A percentile compares a stretch with the other conserved stretches of the same genome.
These are phyloP conservation scores for Pycnonotus jocosus DNA, from an alignment of 2,113 vertebrate genomes.

Conservation along the genomic window DNA sequence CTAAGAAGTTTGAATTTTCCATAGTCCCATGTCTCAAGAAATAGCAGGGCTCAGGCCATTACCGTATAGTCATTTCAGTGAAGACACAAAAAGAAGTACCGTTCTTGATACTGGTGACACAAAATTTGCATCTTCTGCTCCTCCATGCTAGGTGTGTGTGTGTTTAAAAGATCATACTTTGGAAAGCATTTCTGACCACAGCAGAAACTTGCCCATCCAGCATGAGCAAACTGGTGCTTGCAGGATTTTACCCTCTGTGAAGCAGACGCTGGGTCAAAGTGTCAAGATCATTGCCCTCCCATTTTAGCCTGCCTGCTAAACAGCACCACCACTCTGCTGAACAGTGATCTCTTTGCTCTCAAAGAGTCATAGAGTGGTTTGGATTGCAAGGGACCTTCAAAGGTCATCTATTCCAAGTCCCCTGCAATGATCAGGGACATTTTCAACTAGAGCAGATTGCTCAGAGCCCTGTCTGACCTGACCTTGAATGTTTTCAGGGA, in stretches of 20 bases:
- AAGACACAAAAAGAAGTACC: neutral
- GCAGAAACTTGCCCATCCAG: neutral
- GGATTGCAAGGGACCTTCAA: neutral
- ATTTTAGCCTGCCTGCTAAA: neutral
- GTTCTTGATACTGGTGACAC: neutral
- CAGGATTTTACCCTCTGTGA: neutral
- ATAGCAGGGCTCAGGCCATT: neutral
- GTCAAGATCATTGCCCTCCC: neutral
- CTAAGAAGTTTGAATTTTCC: neutral
- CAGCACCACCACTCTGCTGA: neutral
- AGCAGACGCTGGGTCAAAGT: neutral
- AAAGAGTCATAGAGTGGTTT: neutral
- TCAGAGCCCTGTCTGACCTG: neutral
- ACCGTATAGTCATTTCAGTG: neutral
- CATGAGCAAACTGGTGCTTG: neutral
- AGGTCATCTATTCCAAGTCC: neutral
- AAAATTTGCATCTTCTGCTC: neutral
- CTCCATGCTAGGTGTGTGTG: rapidly evolving
- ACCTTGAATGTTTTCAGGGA: neutral
- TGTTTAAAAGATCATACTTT: neutral
- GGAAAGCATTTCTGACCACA: neutral
- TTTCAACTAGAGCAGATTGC: neutral
- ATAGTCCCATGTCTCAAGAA: neutral
- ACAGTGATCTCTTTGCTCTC: neutral
- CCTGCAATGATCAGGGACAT: neutral